A percentile compares a stretch with the other conserved stretches of the same genome.
Conservation (phyloP, 2,113 vertebrate genomes). For the Argyrosomus japonicus region DNA sequence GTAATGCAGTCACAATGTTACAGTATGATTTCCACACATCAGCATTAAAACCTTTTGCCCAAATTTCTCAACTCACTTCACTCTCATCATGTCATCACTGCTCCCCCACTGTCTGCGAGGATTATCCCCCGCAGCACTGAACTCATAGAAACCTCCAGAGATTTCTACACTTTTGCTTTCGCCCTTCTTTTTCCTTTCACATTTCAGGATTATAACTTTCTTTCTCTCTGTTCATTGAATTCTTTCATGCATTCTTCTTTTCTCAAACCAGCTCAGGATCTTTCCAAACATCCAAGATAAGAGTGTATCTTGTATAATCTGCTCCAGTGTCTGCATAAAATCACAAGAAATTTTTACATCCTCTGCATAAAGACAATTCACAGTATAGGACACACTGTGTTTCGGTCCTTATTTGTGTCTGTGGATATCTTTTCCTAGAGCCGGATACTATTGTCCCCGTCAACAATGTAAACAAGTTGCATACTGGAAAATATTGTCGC, state of each 20-base stretch:
- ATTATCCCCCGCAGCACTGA: slow-evolving; percentile 1
- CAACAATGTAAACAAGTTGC: slow-evolving; percentile 8
- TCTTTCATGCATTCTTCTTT: neutral
- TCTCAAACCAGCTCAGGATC: neutral
- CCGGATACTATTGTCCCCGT: neutral
- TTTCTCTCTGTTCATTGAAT: neutral
- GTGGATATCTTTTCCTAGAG: neutral
- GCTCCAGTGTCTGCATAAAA: neutral
- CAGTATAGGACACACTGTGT: neutral
- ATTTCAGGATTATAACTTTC: no score
- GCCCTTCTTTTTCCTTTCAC: neutral
- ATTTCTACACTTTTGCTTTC: neutral
- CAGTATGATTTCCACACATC: slow-evolving; percentile 50
- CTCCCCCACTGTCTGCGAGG: neutral
- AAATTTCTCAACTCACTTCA: slow-evolving; percentile 48
- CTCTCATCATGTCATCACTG: neutral
- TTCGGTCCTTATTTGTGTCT: neutral
- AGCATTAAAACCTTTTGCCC: slow-evolving; percentile 21
- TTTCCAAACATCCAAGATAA: slow-evolving; percentile 4
- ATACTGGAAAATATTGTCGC: slow-evolving; percentile 35
- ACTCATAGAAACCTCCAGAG: neutral
- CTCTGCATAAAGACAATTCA: neutral
- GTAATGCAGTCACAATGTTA: slow-evolving; percentile 52
- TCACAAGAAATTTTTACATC: neutral
- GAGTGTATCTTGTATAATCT: neutral